Evolutionary conservation across 2,113 vertebrate genomes (phyloP).

Genomic region (human (Homo sapiens)): DNA sequence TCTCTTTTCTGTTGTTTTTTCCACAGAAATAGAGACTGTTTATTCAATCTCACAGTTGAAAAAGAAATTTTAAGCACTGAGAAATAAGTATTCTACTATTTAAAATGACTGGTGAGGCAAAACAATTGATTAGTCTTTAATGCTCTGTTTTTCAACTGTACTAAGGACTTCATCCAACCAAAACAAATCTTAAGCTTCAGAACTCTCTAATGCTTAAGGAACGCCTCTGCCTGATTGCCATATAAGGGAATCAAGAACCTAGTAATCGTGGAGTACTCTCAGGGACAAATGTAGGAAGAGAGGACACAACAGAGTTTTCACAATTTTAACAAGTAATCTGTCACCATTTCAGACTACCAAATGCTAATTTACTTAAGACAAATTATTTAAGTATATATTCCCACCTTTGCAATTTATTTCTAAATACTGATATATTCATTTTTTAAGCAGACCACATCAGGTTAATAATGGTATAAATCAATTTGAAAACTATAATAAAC

Average conservation of each 20-base stretch:
- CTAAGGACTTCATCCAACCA: constrained; percentile 67
- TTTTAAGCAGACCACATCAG: constrained; percentile 28
- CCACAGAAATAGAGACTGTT: constrained; percentile 77
- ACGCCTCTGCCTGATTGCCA: constrained; percentile 36
- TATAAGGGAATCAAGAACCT: constrained; percentile 48
- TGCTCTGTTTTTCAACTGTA: constrained; percentile 71
- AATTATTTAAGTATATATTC: constrained; percentile 6
- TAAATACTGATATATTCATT: constrained; percentile 49
- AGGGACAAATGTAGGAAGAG: constrained; percentile 65
- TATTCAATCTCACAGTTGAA: constrained; percentile 77
- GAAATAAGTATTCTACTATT: constrained; percentile 70
- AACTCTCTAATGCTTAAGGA: constrained; percentile 62
- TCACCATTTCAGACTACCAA: constrained; percentile 29
- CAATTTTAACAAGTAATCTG: constrained; percentile 28
- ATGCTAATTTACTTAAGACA: constrained; percentile 32
- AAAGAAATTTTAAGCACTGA: constrained; percentile 80
- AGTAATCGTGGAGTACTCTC: constrained; percentile 57
- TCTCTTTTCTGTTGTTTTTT: constrained; percentile 79
- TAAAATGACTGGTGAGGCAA: constrained; percentile 63
- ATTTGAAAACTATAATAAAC: constrained; percentile 47
- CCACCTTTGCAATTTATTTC: constrained; percentile 43
- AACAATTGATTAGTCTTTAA: constrained; percentile 66
- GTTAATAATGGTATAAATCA: constrained; percentile 22
- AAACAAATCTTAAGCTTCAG: constrained; percentile 63
- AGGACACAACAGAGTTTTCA: constrained; percentile 9